phyloP scores from a whole-genome alignment of 2,797 vertebrate genomes.

The Gambusia yucatana region DNA sequence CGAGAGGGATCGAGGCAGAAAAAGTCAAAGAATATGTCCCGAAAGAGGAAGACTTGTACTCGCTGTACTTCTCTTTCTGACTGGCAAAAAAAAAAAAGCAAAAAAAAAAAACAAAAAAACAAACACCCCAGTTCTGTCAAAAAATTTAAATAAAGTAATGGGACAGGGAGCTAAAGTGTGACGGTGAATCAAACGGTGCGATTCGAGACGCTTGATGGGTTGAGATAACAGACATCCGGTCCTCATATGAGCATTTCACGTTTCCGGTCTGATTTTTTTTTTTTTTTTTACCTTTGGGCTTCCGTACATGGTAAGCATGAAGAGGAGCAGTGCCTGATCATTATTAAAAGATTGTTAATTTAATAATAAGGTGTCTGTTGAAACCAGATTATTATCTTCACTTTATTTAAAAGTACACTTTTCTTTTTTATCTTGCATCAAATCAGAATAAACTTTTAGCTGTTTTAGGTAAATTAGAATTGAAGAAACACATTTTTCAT shows the following conservation, averaged over 20 bases:
- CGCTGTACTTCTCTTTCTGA: conserved; percentile 81
- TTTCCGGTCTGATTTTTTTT: conserved; percentile 5
- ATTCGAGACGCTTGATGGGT: conserved; percentile 15
- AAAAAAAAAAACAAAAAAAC: neutral
- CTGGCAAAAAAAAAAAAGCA: conserved; percentile 38
- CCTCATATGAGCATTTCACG: conserved; percentile 17
- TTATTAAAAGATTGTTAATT: neutral
- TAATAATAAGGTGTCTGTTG: neutral
- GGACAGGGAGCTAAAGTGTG: conserved; percentile 65
- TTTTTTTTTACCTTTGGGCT: conserved; percentile 24
- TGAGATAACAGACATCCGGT: conserved; percentile 18
- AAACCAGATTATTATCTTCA: neutral
- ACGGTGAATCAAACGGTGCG: conserved; percentile 26
- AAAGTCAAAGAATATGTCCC: conserved; percentile 31
- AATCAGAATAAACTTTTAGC: neutral
- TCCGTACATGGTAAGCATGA: conserved; percentile 23
- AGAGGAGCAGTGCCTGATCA: neutral
- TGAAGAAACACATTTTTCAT: neutral
- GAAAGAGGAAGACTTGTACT: conserved; percentile 62
- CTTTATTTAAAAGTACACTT: neutral
- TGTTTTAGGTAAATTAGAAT: neutral
- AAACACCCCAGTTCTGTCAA: conserved; percentile 47
- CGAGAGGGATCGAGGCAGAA: conserved; percentile 12
- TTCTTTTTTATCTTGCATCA: neutral
- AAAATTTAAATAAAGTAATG: conserved; percentile 35